Percentiles rank a stretch among this genome's conserved stretches.
These are phyloP conservation scores for Laupala kohalensis DNA, from an alignment of 1,140 invertebrate species.

Conservation along the genomic window DNA sequence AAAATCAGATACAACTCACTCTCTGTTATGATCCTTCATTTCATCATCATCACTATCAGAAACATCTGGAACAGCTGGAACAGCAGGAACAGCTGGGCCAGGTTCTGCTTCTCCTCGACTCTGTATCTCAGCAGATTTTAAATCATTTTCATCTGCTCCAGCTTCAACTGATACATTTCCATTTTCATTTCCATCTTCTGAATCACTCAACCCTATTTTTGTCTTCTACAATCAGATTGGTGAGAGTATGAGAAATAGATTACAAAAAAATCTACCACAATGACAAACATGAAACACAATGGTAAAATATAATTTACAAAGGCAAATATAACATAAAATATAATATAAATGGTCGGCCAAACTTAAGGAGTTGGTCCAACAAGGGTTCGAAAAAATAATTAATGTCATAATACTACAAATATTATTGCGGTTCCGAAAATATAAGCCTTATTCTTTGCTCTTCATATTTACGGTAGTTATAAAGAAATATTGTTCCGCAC, in stretches of 20 bases:
- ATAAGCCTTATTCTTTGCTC: too few relatives aligned
- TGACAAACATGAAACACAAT: not conserved
- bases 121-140: too few relatives aligned
- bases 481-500: too few relatives aligned
- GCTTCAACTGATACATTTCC: constrained; percentile 19
- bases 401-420: too few relatives aligned
- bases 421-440: too few relatives aligned
- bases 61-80: constrained; percentile 6
- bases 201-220: constrained; percentile 20
- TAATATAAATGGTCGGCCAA: not conserved
- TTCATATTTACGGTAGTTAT: too few relatives aligned
- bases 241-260: not conserved
- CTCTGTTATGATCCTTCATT: constrained; percentile 7
- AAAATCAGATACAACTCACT: constrained; percentile 1
- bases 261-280: not conserved
- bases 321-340: not conserved
- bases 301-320: not conserved
- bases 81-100: constrained; percentile 2
- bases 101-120: not conserved
- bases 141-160: constrained; percentile 15
- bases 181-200: constrained; percentile 17
- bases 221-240: constrained; percentile 12
- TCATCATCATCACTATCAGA: constrained; percentile 17
- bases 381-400: too few relatives aligned
- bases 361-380: too few relatives aligned